A percentile compares a stretch with the other conserved stretches of the same genome.
These are phyloP conservation scores for Oopsacas minuta DNA, from an alignment of 37 sponge, comb jelly and placozoan species.

Conservation along the genomic window DNA sequence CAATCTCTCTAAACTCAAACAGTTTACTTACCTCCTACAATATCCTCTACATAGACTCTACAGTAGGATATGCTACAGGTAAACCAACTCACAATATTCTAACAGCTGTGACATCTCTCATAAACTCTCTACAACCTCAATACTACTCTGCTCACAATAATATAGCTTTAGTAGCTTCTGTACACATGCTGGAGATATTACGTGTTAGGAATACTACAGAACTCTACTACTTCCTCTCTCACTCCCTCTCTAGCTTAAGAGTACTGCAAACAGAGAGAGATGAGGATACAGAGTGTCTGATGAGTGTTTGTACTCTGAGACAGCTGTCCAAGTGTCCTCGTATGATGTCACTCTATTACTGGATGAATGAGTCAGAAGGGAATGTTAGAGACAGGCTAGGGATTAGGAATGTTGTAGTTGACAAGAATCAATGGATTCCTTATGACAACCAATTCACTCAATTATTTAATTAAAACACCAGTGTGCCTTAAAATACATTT, in stretches of 20 bases:
- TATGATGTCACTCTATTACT: background rate
- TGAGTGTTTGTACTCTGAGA: background rate
- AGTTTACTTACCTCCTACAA: background rate
- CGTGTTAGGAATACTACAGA: background rate
- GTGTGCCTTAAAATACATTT: too few relatives aligned
- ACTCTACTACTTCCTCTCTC: background rate
- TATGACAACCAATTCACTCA: background rate
- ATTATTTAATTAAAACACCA: too few relatives aligned
- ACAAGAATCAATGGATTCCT: background rate
- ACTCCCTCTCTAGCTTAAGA: background rate
- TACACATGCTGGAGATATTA: background rate
- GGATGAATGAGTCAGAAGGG: background rate
- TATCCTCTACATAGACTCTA: slow-evolving; percentile 11
- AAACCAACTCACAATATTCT: background rate
- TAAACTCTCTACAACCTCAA: background rate
- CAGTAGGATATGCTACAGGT: background rate
- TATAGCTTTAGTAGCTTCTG: background rate
- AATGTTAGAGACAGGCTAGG: background rate
- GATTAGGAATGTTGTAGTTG: background rate
- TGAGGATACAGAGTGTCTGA: background rate
- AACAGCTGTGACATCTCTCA: background rate
- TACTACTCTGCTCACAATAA: background rate
- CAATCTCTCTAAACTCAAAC: background rate
- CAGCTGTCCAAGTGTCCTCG: background rate
- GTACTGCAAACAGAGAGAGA: background rate